These are phyloP conservation scores for Neodiprion fabricii DNA, from an alignment of 1,140 invertebrate species.

Conservation along the genomic window DNA sequence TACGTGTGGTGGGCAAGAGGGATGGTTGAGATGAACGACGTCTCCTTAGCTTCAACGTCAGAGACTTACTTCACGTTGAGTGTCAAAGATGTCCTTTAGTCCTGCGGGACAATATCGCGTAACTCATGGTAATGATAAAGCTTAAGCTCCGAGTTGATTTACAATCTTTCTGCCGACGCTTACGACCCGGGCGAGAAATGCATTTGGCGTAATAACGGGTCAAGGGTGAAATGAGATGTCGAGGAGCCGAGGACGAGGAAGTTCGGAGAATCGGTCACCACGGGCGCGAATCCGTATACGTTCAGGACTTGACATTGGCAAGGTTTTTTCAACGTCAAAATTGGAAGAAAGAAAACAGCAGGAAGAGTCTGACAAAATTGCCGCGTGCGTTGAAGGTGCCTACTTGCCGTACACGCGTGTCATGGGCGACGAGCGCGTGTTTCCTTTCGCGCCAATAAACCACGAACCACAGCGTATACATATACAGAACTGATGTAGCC, in stretches of 20 bases:
- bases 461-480: constrained; percentile 41
- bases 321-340: not conserved
- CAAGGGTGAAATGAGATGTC: constrained; percentile 37
- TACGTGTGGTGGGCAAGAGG: not conserved
- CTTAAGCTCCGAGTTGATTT: constrained; percentile 26
- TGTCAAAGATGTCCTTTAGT: not conserved
- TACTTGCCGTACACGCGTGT: not conserved
- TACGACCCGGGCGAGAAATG: constrained; percentile 5
- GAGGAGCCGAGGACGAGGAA: not conserved
- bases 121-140: not conserved
- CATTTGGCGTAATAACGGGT: constrained; percentile 25
- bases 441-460: constrained; percentile 27
- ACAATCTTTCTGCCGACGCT: constrained; percentile 17
- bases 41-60: not conserved
- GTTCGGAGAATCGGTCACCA: not conserved
- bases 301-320: too few relatives aligned
- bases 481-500: constrained; percentile 43
- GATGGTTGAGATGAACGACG: not conserved
- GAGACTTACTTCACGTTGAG: not conserved
- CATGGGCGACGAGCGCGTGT: not conserved
- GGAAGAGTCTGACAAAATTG: not conserved
- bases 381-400: not conserved
- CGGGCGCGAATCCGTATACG: too few relatives aligned
- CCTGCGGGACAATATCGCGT: not conserved
- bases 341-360: not conserved